A percentile compares a stretch with the other conserved stretches of the same genome.
Conservation (phyloP, 2,888 invertebrate species). For the Meliscaeva auricollis region DNA sequence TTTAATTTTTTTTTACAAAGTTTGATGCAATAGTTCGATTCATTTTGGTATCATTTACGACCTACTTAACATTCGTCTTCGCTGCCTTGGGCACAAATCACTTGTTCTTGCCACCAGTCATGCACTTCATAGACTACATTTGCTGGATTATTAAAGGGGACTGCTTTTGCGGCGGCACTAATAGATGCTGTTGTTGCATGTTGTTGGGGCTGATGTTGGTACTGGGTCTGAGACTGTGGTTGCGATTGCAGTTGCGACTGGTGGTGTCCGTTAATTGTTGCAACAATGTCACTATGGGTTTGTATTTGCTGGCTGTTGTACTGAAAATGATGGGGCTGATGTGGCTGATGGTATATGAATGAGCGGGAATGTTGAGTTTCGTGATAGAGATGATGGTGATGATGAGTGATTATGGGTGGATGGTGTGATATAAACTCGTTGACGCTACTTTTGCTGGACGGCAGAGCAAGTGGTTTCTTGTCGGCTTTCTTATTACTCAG, state of each 20-base stretch:
- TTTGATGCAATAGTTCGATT: too few species aligned
- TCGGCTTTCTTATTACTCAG: conserved; percentile 67
- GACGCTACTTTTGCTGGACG: conserved; percentile 50
- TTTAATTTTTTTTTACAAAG: background rate
- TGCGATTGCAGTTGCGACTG: conserved; percentile 82
- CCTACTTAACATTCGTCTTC: conserved; percentile 85
- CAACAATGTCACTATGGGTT: conserved; percentile 69
- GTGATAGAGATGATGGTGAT: conserved; percentile 47
- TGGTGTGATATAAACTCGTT: conserved; percentile 50
- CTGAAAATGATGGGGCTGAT: conserved; percentile 76
- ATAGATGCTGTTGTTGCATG: conserved; percentile 7
- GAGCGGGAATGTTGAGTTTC: conserved; percentile 54
- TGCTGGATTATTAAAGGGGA: conserved; percentile 82
- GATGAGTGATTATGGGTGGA: conserved; percentile 40
- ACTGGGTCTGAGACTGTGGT: conserved; percentile 84
- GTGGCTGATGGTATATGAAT: conserved; percentile 50
- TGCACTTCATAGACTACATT: conserved; percentile 89
- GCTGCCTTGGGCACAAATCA: conserved; percentile 87
- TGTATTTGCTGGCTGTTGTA: conserved; percentile 81
- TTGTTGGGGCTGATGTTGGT: conserved; percentile 19
- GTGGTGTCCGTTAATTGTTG: conserved; percentile 41
- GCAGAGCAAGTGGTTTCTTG: conserved; percentile 57
- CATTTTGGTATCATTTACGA: too few species aligned
- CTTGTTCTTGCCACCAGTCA: conserved; percentile 94
- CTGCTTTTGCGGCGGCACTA: conserved; percentile 76